phyloP scores from a whole-genome alignment of 2,797 vertebrate genomes.

The Pyrocephalus nanus region DNA sequence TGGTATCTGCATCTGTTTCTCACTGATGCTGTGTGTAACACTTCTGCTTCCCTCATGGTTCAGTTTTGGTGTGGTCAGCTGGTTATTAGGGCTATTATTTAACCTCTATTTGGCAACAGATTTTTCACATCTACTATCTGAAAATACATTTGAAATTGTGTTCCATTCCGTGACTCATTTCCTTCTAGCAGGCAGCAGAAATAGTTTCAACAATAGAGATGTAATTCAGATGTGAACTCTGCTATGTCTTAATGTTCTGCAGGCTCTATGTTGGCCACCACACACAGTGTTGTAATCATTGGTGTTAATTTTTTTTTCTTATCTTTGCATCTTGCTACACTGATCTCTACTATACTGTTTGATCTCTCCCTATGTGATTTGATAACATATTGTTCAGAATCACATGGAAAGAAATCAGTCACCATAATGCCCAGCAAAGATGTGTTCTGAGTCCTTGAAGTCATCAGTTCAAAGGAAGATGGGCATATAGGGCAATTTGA shows the following conservation, averaged over 20 bases:
- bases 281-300: background rate
- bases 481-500: background rate
- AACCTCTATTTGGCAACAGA: background rate
- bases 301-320: background rate
- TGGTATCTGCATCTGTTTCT: background rate
- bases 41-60: background rate
- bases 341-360: background rate
- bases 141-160: background rate
- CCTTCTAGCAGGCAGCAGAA: background rate
- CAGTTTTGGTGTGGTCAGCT: background rate
- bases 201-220: background rate
- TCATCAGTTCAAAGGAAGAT: background rate
- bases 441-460: background rate
- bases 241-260: background rate
- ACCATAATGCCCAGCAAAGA: background rate
- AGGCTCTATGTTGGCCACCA: background rate
- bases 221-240: background rate
- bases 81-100: background rate
- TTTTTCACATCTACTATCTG: background rate
- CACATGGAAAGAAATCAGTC: background rate
- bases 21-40: background rate
- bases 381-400: background rate
- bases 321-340: background rate
- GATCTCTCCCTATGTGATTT: background rate
- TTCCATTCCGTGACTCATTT: background rate